phyloP scores from a whole-genome alignment of 2,888 invertebrate genomes.

The Leptinotarsa rubiginosa region DNA sequence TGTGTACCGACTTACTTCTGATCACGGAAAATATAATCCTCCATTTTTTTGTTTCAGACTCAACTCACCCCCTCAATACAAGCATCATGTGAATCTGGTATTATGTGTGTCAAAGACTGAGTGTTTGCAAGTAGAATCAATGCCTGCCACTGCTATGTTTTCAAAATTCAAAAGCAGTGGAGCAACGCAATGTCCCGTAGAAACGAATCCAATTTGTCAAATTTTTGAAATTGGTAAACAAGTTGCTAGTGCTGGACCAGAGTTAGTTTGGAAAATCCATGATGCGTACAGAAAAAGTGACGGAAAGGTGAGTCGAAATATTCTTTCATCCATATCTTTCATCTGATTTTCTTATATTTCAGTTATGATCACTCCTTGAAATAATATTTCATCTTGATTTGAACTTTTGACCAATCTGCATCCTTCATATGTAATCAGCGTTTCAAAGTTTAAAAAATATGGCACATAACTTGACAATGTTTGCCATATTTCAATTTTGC shows the following conservation, averaged over 20 bases:
- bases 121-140: slow-evolving; percentile 45
- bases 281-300: slow-evolving; percentile 90
- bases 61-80: slow-evolving; percentile 27
- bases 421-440: no score
- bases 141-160: slow-evolving; percentile 74
- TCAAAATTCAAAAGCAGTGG: slow-evolving; percentile 77
- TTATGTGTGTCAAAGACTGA: background rate
- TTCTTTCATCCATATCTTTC: background rate
- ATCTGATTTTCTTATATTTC: background rate
- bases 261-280: slow-evolving; percentile 91
- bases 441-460: no score
- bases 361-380: no score
- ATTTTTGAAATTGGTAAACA: slow-evolving; percentile 90
- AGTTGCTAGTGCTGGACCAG: slow-evolving; percentile 85
- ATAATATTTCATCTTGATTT: no score
- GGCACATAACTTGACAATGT: no score
- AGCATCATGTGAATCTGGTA: background rate
- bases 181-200: slow-evolving; percentile 70
- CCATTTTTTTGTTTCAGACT: background rate
- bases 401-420: no score
- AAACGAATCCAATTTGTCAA: slow-evolving; percentile 86
- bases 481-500: no score
- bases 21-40: no score
- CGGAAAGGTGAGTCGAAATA: slow-evolving; percentile 78
- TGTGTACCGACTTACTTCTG: no score